Evolutionary conservation across 2,888 invertebrate genomes (phyloP).

Genomic region (Netelia melanura): DNA sequence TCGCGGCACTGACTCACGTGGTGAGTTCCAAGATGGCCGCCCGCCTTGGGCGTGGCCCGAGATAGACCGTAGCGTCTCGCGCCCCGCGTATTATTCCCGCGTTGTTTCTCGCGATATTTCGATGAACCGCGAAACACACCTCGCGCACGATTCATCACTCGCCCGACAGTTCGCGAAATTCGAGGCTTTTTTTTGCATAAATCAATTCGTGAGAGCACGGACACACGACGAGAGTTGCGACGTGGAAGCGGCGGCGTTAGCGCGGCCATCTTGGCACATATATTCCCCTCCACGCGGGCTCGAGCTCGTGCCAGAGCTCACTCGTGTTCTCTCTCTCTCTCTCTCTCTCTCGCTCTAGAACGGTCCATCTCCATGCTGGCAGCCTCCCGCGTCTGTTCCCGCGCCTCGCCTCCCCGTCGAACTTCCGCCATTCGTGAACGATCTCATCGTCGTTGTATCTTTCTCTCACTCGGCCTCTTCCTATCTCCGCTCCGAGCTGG

Average conservation of each 20-base stretch:
- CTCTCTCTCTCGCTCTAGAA: constrained; percentile 38
- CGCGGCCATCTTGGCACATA: constrained; percentile 80
- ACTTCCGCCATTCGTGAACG: constrained; percentile 69
- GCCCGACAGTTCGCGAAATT: constrained; percentile 54
- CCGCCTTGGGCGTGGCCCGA: constrained; percentile 82
- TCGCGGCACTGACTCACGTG: constrained; percentile 79
- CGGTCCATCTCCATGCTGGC: constrained; percentile 64
- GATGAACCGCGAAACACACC: constrained; percentile 61
- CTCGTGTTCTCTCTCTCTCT: constrained; percentile 46
- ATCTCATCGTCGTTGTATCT: constrained; percentile 13
- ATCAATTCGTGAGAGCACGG: constrained; percentile 43
- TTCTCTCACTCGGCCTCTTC: constrained; percentile 11
- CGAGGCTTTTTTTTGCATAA: constrained; percentile 42
- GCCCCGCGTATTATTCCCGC: constrained; percentile 48
- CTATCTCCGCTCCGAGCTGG: constrained; percentile 59
- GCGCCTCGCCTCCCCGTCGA: constrained; percentile 70
- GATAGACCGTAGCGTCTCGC: constrained; percentile 67
- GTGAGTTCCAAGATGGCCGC: constrained; percentile 83
- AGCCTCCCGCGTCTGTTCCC: constrained; percentile 62
- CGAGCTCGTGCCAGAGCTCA: constrained; percentile 17
- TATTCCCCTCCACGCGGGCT: constrained; percentile 71
- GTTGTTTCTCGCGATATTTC: constrained; percentile 58
- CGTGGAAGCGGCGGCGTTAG: constrained; percentile 73
- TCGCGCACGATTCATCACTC: constrained; percentile 68
- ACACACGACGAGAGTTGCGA: constrained; percentile 76